Percentiles rank a stretch among this genome's conserved stretches.
phyloP scores from a whole-genome alignment of 1,140 invertebrate genomes.

The Trichoplusia ni region DNA sequence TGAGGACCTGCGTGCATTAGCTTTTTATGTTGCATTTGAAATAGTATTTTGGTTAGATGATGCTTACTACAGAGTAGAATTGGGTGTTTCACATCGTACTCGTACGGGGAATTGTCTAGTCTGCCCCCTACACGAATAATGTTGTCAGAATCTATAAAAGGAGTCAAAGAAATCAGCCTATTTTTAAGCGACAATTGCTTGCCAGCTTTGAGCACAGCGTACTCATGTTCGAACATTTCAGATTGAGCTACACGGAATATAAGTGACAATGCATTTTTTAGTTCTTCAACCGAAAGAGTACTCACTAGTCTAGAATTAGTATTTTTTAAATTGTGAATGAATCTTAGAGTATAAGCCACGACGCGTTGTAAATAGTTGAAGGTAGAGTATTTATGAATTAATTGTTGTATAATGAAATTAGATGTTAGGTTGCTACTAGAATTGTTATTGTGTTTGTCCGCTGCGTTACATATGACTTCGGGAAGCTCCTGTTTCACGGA shows the following conservation, averaged over 20 bases:
- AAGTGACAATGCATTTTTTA: background rate
- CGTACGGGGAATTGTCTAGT: constrained; percentile 9
- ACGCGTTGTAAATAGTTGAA: constrained; percentile 9
- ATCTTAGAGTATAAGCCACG: constrained; percentile 28
- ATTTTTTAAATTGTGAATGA: constrained; percentile 28
- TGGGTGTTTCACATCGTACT: constrained; percentile 24
- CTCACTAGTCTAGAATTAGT: constrained; percentile 28
- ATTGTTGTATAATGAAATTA: background rate
- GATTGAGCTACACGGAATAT: constrained; percentile 17
- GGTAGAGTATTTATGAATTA: constrained; percentile 11
- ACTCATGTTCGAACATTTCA: constrained; percentile 27
- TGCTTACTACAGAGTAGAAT: constrained; percentile 19
- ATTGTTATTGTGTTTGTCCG: background rate
- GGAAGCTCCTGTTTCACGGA: too few relatives aligned
- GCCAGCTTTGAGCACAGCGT: constrained; percentile 5
- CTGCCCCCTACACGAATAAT: constrained; percentile 7
- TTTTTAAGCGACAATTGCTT: constrained; percentile 21
- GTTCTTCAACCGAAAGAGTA: background rate
- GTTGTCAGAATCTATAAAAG: constrained; percentile 1
- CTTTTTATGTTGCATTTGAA: background rate
- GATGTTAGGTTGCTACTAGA: background rate
- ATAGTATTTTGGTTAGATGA: constrained; percentile 7
- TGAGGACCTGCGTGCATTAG: constrained; percentile 15
- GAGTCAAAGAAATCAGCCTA: constrained; percentile 28
- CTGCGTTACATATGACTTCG: background rate